Base-by-base conservation (phyloP, 53 echinoderm and acorn worm genomes). In the Arbacia lixula region DNA sequence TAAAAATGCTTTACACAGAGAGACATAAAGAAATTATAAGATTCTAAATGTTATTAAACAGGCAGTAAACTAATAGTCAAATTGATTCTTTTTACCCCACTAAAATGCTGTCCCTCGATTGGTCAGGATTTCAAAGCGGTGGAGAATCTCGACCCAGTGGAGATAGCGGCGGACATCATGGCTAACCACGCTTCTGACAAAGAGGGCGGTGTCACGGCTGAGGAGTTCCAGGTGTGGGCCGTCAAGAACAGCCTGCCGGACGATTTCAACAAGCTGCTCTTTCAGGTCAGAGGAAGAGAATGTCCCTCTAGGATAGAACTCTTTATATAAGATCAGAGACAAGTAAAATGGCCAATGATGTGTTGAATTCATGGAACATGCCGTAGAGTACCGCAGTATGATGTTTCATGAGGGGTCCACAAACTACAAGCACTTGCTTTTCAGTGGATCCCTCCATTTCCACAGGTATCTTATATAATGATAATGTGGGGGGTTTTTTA, bases 191-290 rank as follows among this genome's bases (percentile, higher is more conserved):
- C 92, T 24, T 88, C 63, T 2, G 94, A 94, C 78, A 89, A 89
- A 10, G 99, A 99, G 53, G 84, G 49, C 11, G 84, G 85, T 36
- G 95, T 99, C 76, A 99, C 94, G 27, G 86, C 92, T 2, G 99
- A 99, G 67, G 99, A 99, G 87, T 99, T 95, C 74, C 99, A 95
- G 86, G 92, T 99, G 53, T 99, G 99, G 99, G 94, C 94, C 9
- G 89, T 94, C 53, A 94, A 99, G 66, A 99, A 92, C 84, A 99
- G 94, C 75, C 86, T 99, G 1, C 99, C 99, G 2, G 94, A 92
- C 68, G 99, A 94, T 58, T 99, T 99, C 89, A 91, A 88, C 53
- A 94, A 92, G 71, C 86, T 95, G 10, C 89, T 99, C 28, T 99
- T 99, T 79, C 94, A 99, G 91, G 99, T 95, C 60, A 58, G 57